Conservation (phyloP, 1,140 invertebrate species). For the Bilobella aurantiaca region DNA sequence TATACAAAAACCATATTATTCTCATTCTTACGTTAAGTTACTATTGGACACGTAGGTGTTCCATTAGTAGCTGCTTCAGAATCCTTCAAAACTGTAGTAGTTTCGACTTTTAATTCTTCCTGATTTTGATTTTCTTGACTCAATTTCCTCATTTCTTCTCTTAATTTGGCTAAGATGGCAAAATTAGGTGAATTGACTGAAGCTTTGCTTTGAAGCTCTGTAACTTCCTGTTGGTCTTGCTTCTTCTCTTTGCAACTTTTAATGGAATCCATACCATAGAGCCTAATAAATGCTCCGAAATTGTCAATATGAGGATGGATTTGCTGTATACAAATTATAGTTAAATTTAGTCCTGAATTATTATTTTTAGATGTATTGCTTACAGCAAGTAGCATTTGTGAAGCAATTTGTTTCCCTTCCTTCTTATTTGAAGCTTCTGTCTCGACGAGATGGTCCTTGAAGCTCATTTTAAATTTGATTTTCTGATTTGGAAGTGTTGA, state of each 20-base stretch:
- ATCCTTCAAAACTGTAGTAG: too few relatives aligned
- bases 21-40: too few relatives aligned
- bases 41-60: too few relatives aligned
- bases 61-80: too few relatives aligned
- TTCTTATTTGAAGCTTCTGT: slow-evolving; percentile 75
- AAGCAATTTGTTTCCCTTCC: slow-evolving; percentile 92
- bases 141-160: slow-evolving; percentile 62
- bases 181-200: slow-evolving; percentile 84
- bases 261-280: slow-evolving; percentile 86
- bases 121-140: too few relatives aligned
- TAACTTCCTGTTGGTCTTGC: slow-evolving; percentile 86
- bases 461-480: slow-evolving; percentile 88
- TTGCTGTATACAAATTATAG: slow-evolving; percentile 42
- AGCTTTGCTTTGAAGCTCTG: slow-evolving; percentile 76
- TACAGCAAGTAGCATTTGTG: slow-evolving; percentile 83
- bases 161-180: slow-evolving; percentile 81
- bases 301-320: slow-evolving; percentile 84
- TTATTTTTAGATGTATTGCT: slow-evolving; percentile 5
- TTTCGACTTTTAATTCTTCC: too few relatives aligned
- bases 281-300: slow-evolving; percentile 85
- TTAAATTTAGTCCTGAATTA: too few relatives aligned
- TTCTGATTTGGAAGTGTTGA: slow-evolving; percentile 73
- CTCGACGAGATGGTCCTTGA: slow-evolving; percentile 68
- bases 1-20: too few relatives aligned
- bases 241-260: slow-evolving; percentile 91